Base-by-base conservation (phyloP, 2,797 vertebrate genomes). In the Xenopus petersii region DNA sequence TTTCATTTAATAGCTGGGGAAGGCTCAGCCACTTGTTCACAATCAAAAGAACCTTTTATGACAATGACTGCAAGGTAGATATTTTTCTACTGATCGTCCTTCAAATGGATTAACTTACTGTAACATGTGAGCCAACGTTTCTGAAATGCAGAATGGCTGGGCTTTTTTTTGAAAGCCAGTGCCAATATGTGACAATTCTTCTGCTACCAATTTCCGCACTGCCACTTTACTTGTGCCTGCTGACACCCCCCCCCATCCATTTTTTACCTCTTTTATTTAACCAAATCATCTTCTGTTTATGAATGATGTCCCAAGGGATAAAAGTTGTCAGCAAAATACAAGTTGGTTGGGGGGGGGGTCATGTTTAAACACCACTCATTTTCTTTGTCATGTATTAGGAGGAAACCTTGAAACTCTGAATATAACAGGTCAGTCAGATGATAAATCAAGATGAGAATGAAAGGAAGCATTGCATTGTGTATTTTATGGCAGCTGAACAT, bases 1-100 rank as follows among this genome's bases (percentile, higher is more conserved):
- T 21, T 21, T 21, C 21, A 71, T 71, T 12, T 71, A 47, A 49
- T 59, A 30, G 11, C 68, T 60, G 12, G 16, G 63, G 47, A 5
- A 71, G 30, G 26, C n/a, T 11, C 16, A 51, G 26, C 42, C 24
- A 61, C 51, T 60, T 46, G n/a, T 36, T 42, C 16, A 17, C 49
- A 75, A 71, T 65, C n/a, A 60, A 70, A 70, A 33, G 62, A 51
- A 12, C 21, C n/a, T 61, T 59, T 16, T 66, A 48, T 63, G 24
- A 42, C 62, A 42, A 42, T 4, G 4, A 42, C 62, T 56, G 47
- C 64, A 47, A 65, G 42, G 21, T 17, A 64, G 0, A 4, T 42
- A 5, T 65, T 65, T 65, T 65, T 51, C 2, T 51, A 51, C 6
- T 51, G 11, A 51, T 15, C 6, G 49, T 51, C 49, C 49, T 51